A percentile compares a stretch with the other conserved stretches of the same genome.
These are phyloP conservation scores for Oryzias dopingdopingensis DNA, from an alignment of 2,797 vertebrate genomes.

Conservation along the genomic window DNA sequence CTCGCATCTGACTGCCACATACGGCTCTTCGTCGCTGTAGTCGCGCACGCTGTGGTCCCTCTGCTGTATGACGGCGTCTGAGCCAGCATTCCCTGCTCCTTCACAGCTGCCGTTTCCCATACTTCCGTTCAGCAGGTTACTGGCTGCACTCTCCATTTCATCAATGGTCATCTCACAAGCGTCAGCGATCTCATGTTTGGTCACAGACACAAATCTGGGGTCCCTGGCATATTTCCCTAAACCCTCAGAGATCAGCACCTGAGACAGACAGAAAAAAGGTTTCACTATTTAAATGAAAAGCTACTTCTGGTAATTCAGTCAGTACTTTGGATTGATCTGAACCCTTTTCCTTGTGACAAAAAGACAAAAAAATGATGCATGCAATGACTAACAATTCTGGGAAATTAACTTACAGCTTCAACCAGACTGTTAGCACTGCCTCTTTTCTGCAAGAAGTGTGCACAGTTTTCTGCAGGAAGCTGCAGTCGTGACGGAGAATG, in stretches of 20 bases:
- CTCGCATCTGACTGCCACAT: constrained; percentile 79
- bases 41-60: constrained; percentile 79
- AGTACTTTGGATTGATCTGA: too few species aligned
- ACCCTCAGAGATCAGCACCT: constrained; percentile 97
- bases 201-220: constrained; percentile 92
- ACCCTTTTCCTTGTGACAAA: too few species aligned
- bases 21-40: constrained; percentile 92
- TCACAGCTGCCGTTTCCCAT: constrained; percentile 67
- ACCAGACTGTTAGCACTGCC: constrained; percentile 94
- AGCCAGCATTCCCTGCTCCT: constrained; percentile 60
- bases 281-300: too few species aligned
- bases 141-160: constrained; percentile 98
- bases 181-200: constrained; percentile 94
- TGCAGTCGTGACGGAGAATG: constrained; percentile 87
- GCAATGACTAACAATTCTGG: too few species aligned
- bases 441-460: constrained; percentile 86
- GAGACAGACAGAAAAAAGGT: constrained; percentile 32
- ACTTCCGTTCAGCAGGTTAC: constrained; percentile 87
- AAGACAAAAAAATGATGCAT: too few species aligned
- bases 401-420: constrained; percentile 86
- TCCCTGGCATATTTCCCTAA: constrained; percentile 92
- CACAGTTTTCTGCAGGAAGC: constrained; percentile 80
- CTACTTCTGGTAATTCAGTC: too few species aligned
- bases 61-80: constrained; percentile 69
- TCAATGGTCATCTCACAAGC: constrained; percentile 96